phyloP scores from a whole-genome alignment of 2,888 invertebrate genomes.

The Sminthurides aquaticus region DNA sequence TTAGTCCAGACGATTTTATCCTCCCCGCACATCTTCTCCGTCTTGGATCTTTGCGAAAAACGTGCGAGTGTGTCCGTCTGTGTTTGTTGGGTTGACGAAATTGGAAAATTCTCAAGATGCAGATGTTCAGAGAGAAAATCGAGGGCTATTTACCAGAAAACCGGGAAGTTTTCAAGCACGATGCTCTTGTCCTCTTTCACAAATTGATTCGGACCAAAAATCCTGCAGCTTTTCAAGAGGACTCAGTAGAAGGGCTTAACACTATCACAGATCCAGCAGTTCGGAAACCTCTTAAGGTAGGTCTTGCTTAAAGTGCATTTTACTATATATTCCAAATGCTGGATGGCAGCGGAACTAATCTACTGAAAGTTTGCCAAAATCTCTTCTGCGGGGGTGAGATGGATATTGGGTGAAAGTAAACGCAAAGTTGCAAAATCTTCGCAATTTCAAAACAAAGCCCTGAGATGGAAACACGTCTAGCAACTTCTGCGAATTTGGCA shows the following conservation, averaged over 20 bases:
- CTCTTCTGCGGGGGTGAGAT: not conserved
- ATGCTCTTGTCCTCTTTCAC: conserved; percentile 67
- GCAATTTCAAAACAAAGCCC: too few relatives aligned
- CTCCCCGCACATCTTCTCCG: too few relatives aligned
- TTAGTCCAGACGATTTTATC: too few relatives aligned
- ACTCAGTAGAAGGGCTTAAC: conserved; percentile 37
- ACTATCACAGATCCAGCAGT: conserved; percentile 14
- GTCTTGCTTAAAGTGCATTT: conserved; percentile 22
- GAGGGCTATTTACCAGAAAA: conserved; percentile 40
- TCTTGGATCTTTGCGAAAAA: too few relatives aligned
- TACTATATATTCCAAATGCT: not conserved
- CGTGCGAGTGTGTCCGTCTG: too few relatives aligned
- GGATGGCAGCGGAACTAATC: too few relatives aligned
- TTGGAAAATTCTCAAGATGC: conserved; percentile 13
- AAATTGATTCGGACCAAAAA: conserved; percentile 80
- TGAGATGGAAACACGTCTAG: too few relatives aligned
- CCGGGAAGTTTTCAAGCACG: conserved; percentile 55
- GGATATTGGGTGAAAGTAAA: too few relatives aligned
- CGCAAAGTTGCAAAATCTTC: too few relatives aligned
- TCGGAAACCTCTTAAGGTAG: conserved; percentile 35
- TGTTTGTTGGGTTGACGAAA: too few relatives aligned
- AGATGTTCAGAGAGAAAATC: conserved; percentile 24
- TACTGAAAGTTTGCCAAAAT: too few relatives aligned
- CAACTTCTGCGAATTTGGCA: too few relatives aligned
- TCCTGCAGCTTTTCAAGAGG: conserved; percentile 60